Percentiles rank a stretch among this genome's conserved stretches.
These are phyloP conservation scores for Daktulosphaira vitifoliae DNA, from an alignment of 1,140 invertebrate species.

Conservation along the genomic window DNA sequence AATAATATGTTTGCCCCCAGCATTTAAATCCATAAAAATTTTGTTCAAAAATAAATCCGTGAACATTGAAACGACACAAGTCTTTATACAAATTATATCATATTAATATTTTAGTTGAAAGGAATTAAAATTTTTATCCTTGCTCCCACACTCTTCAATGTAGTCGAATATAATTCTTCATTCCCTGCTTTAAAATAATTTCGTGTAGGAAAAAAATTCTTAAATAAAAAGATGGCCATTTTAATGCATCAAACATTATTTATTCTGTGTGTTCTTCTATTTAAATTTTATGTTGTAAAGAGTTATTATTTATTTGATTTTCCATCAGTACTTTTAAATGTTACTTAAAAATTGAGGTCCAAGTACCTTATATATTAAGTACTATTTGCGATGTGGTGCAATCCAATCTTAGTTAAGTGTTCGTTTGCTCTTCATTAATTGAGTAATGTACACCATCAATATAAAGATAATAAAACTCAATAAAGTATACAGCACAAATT, in stretches of 20 bases:
- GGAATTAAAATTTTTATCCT: conserved; percentile 25
- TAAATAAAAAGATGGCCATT: conserved; percentile 27
- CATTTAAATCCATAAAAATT: conserved; percentile 4
- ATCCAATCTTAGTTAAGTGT: conserved; percentile 23
- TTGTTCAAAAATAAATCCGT: conserved; percentile 6
- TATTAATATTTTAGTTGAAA: conserved; percentile 31
- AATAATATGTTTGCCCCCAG: conserved; percentile 46
- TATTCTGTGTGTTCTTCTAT: conserved; percentile 28
- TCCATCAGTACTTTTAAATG: conserved; percentile 22
- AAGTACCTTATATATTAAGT: conserved; percentile 1
- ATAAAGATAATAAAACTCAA: conserved; percentile 9
- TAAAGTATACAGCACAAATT: conserved; percentile 20
- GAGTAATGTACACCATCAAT: conserved; percentile 28
- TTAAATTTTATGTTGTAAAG: conserved; percentile 12
- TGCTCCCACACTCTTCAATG: conserved; percentile 1
- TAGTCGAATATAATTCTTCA: conserved; percentile 27
- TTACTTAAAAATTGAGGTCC: conserved; percentile 19
- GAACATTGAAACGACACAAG: background rate
- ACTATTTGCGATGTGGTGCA: no score
- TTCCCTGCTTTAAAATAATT: conserved; percentile 8
- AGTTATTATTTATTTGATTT: conserved; percentile 11
- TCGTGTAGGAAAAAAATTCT: conserved; percentile 24
- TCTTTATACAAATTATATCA: conserved; percentile 13
- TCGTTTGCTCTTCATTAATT: conserved; percentile 15
- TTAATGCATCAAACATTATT: conserved; percentile 29